Percentiles rank a stretch among this genome's conserved stretches.
phyloP scores from a whole-genome alignment of 2,113 vertebrate genomes.

The Plecotus auritus region DNA sequence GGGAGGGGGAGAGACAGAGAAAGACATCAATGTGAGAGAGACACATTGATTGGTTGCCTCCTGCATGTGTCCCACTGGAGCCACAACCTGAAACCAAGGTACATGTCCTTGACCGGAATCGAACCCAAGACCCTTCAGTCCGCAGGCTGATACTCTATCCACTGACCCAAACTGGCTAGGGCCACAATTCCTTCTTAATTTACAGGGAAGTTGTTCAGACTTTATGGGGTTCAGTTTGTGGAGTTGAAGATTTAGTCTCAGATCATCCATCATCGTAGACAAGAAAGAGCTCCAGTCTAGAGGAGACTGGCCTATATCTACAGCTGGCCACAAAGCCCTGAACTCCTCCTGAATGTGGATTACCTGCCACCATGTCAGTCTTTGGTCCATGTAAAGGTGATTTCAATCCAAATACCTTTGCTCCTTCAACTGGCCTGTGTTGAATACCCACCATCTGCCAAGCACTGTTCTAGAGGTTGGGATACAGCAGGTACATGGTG shows the following conservation, averaged over 20 bases:
- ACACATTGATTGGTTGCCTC: too few species aligned
- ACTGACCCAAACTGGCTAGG: too few species aligned
- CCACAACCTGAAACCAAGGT: too few species aligned
- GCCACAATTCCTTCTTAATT: neutral
- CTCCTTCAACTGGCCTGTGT: neutral
- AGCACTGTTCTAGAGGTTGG: too few species aligned
- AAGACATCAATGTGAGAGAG: too few species aligned
- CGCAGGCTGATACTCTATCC: too few species aligned
- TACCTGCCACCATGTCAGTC: neutral
- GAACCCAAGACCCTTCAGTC: too few species aligned
- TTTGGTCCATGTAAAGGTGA: neutral
- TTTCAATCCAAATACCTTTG: neutral
- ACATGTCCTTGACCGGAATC: too few species aligned
- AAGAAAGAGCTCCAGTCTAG: neutral
- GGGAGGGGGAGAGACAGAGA: too few species aligned
- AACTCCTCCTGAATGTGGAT: too few species aligned
- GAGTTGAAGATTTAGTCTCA: neutral
- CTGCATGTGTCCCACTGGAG: too few species aligned
- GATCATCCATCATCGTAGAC: too few species aligned
- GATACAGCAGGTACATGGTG: rapidly evolving
- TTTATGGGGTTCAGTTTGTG: rapidly evolving
- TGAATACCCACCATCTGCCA: rapidly evolving
- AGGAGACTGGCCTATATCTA: neutral
- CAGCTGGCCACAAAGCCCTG: neutral
- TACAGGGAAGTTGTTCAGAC: neutral